phyloP scores from a whole-genome alignment of 1,140 invertebrate genomes.

The Theocolax elegans region DNA sequence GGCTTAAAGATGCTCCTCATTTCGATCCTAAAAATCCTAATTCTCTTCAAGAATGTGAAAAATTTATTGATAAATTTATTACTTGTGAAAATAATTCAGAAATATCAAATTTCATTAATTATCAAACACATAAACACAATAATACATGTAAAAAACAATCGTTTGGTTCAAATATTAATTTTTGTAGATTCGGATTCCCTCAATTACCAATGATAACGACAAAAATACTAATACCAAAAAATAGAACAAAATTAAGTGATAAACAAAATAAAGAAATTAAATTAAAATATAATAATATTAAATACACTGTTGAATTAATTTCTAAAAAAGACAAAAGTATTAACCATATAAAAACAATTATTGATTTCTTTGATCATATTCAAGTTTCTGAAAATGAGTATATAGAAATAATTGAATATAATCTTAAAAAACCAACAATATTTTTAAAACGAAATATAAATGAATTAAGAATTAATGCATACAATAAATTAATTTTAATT shows the following conservation, averaged over 20 bases:
- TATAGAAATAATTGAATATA: background rate
- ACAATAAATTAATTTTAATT: conserved; percentile 36
- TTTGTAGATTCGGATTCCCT: conserved; percentile 40
- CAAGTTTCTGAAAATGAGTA: background rate
- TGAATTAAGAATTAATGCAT: conserved; percentile 33
- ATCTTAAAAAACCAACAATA: conserved; percentile 18
- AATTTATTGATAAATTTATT: conserved; percentile 21
- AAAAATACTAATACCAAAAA: conserved; percentile 36
- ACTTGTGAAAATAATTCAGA: conserved; percentile 3
- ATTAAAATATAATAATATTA: background rate
- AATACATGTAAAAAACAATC: conserved; percentile 41
- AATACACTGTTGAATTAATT: background rate
- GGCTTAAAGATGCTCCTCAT: conserved; percentile 46
- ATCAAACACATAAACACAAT: conserved; percentile 39
- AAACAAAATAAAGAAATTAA: background rate
- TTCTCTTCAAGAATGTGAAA: conserved; percentile 21
- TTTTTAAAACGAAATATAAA: conserved; percentile 29
- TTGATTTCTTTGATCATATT: background rate
- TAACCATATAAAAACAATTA: background rate
- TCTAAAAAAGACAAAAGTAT: background rate
- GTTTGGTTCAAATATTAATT: conserved; percentile 10
- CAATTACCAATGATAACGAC: conserved; percentile 36
- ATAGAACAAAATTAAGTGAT: background rate
- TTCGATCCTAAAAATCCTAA: conserved; percentile 42
- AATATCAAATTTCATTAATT: conserved; percentile 22